Evolutionary conservation across 2,888 invertebrate species (phyloP), one percentile per base, ranked within the genome.

Genomic region (Polylopha cassiicola): DNA sequence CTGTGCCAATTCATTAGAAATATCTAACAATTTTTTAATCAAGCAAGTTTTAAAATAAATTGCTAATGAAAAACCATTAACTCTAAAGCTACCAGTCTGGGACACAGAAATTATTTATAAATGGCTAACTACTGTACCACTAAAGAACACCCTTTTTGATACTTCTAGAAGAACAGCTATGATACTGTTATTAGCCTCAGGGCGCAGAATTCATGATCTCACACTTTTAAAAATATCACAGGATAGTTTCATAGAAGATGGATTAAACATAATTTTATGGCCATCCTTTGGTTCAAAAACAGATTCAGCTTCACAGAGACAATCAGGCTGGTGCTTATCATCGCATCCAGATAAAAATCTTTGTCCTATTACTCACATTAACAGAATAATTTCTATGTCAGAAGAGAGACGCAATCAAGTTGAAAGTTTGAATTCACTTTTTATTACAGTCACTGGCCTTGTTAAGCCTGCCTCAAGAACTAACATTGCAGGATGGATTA

Each of bases 221-320:
- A 44, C 37, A 2, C n/a, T 37, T 3, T 15, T 43, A 11, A 30
- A 10, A n/a, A 34, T 43, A n/a, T 10, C 20, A 11, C 13, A 20
- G 7, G 16, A 18, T 7, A 26, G 1, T 4, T 3, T 5, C 4
- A n/a, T 0, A 2, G 3, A 7, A n/a, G 10, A 3, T 7, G 2
- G 2, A n/a, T 2, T 7, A 6, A 14, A 13, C 2, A 2, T 13
- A 4, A 14, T 3, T 3, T 7, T 26, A 1, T 26, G 24, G 24
- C 13, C 24, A 6, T 3, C 7, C 2, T 46, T 37, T 11, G 39
- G 42, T n/a, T 50, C 46, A 4, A 52, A 52, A 38, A 50, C 52
- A 8, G 50, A 51, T 16, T 29, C 34, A 15, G 4, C 14, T 15
- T 9, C 31, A 13, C 39, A 47, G 9, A 41, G 46, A 22, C 52